Evolutionary conservation across 2,888 invertebrate species (phyloP).

Genomic region (Pterobdella sp.): DNA sequence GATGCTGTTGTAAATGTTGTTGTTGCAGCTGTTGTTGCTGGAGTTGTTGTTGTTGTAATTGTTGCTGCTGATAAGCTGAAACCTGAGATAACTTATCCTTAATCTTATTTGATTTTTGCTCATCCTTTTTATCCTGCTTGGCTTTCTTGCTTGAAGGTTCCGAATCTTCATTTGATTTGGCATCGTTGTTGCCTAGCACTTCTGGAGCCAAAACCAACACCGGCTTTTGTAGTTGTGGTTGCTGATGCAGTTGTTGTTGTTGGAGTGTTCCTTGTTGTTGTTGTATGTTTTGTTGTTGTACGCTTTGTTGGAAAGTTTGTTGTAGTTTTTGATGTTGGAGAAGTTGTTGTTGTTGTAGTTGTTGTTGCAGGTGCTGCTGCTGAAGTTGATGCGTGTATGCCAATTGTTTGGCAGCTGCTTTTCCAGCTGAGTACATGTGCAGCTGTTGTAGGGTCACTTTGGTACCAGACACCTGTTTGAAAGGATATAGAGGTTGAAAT

Average conservation of each 20-base stretch:
- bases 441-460: conserved; percentile 25
- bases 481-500: not conserved
- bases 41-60: conserved; percentile 5
- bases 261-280: not conserved
- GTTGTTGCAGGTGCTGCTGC: conserved; percentile 37
- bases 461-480: conserved; percentile 19
- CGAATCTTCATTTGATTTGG: not conserved
- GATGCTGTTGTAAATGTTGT: conserved; percentile 25
- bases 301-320: not conserved
- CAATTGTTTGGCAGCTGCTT: conserved; percentile 26
- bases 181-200: not conserved
- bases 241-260: not conserved
- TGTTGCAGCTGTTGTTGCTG: not conserved
- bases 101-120: conserved; percentile 3
- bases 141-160: not conserved
- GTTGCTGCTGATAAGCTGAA: conserved; percentile 9
- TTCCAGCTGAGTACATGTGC: conserved; percentile 28
- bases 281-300: not conserved
- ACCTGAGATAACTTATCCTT: not conserved
- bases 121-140: conserved; percentile 10
- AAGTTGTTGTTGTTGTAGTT: conserved; percentile 40
- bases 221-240: not conserved
- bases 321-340: conserved; percentile 33
- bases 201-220: conserved; percentile 13
- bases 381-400: conserved; percentile 28